These are phyloP conservation scores for Homalodisca vitripennis DNA, from an alignment of 1,140 invertebrate species.

Conservation along the genomic window DNA sequence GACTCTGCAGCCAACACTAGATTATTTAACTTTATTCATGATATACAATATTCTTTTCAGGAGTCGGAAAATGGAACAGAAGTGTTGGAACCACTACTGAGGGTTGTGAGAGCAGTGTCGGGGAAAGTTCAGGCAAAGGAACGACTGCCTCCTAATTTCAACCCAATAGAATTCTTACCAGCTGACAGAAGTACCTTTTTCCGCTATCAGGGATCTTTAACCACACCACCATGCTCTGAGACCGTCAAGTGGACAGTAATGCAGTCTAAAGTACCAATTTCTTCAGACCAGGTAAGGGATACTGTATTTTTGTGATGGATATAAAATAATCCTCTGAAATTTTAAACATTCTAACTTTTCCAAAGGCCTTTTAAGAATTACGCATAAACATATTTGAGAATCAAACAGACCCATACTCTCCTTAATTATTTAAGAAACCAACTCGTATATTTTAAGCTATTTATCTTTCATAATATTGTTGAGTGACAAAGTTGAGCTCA, in stretches of 20 bases:
- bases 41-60: constrained; percentile 47
- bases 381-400: too few relatives aligned
- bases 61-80: constrained; percentile 50
- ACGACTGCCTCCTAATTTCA: constrained; percentile 42
- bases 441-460: too few relatives aligned
- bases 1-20: too few relatives aligned
- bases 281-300: constrained; percentile 58
- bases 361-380: too few relatives aligned
- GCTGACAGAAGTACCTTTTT: constrained; percentile 56
- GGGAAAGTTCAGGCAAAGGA: constrained; percentile 39
- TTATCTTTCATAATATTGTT: too few relatives aligned
- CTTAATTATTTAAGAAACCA: too few relatives aligned
- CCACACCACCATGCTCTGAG: constrained; percentile 71
- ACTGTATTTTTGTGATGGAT: too few relatives aligned
- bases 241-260: constrained; percentile 73
- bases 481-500: too few relatives aligned
- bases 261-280: constrained; percentile 57
- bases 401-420: too few relatives aligned
- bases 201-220: constrained; percentile 70
- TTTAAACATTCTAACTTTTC: too few relatives aligned
- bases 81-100: constrained; percentile 50
- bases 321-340: too few relatives aligned
- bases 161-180: constrained; percentile 53
- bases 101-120: constrained; percentile 47
- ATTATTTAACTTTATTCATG: too few relatives aligned